Percentiles rank a stretch among this genome's conserved stretches.
phyloP scores from a whole-genome alignment of 2,888 invertebrate species.

The Tethea ocularis region DNA sequence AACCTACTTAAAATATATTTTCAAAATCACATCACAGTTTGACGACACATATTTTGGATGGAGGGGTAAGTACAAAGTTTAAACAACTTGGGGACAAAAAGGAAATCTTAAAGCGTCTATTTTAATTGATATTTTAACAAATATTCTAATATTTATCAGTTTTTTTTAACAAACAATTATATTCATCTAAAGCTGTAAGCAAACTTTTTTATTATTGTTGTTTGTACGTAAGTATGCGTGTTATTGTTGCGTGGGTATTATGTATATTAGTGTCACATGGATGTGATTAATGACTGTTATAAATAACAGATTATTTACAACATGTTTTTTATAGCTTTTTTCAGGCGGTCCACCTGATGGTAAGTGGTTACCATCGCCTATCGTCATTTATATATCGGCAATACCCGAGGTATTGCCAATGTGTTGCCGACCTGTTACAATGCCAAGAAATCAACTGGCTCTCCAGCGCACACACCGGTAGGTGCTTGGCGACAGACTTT shows the following conservation, averaged over 20 bases:
- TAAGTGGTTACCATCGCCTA: no score
- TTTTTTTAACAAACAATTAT: neutral
- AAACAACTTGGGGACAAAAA: neutral
- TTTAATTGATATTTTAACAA: neutral
- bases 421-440: no score
- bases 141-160: neutral
- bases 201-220: slow-evolving; percentile 12
- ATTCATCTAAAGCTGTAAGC: slow-evolving; percentile 30
- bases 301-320: neutral
- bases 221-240: slow-evolving; percentile 17
- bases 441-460: no score
- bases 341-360: no score
- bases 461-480: no score
- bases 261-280: neutral
- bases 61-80: neutral
- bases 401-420: no score
- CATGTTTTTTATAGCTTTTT: neutral
- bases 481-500: no score
- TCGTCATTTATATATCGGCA: no score
- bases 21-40: slow-evolving; percentile 9
- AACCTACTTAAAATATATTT: slow-evolving; percentile 10
- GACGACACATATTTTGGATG: slow-evolving; percentile 17
- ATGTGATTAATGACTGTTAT: neutral
- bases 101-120: neutral
- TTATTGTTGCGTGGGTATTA: slow-evolving; percentile 9